Conservation (phyloP, 2,113 vertebrate species). For the Apus apus region DNA sequence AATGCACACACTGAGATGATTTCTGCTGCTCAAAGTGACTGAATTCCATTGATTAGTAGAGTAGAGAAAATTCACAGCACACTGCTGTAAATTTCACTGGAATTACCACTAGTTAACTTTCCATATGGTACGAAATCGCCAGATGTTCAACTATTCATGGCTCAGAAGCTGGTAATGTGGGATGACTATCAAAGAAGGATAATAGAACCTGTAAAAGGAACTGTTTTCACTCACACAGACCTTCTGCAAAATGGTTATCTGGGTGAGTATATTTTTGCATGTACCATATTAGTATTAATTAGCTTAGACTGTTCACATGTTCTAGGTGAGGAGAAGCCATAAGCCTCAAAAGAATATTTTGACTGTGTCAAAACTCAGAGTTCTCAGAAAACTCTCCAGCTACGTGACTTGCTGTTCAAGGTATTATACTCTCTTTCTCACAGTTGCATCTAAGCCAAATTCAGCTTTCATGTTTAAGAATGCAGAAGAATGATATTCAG, state of each 20-base stretch:
- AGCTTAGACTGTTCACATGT: not conserved
- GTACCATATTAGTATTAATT: not conserved
- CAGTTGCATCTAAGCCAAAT: not conserved
- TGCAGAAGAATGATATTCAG: not conserved
- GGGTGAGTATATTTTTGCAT: not conserved
- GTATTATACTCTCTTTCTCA: not conserved
- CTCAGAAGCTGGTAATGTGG: not conserved
- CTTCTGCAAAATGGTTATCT: not conserved
- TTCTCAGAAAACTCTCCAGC: not conserved
- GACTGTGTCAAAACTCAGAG: not conserved
- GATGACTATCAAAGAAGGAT: not conserved
- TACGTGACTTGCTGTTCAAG: not conserved
- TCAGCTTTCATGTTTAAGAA: not conserved
- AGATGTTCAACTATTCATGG: not conserved
- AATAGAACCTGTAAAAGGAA: not conserved
- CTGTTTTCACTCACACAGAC: not conserved
- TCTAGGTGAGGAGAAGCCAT: not conserved
- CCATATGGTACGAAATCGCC: not conserved
- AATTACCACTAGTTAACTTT: slow-evolving; percentile 27
- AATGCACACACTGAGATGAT: not conserved
- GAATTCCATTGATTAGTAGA: not conserved
- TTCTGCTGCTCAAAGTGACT: not conserved
- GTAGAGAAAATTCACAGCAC: not conserved
- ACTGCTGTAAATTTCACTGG: not conserved
- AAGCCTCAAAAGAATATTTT: not conserved